A percentile compares a stretch with the other conserved stretches of the same genome.
Conservation (phyloP, 2,113 vertebrate genomes). For the Daboia siamensis region DNA sequence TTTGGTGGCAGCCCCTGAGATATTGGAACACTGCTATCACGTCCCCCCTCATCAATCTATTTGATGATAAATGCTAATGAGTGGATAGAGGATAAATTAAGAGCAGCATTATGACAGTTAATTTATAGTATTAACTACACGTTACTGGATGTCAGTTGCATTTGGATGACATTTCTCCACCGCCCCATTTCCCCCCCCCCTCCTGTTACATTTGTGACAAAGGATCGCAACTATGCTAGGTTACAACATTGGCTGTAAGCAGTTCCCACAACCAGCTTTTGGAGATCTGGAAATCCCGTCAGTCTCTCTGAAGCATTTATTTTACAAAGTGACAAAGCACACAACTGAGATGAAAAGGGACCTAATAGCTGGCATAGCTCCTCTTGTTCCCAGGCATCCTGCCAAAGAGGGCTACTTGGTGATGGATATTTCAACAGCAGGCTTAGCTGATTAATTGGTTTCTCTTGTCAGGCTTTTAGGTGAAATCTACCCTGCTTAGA, state of each 20-base stretch:
- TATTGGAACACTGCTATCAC: too few species aligned
- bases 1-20: too few species aligned
- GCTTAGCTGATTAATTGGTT: conserved; percentile 17
- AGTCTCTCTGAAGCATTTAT: conserved; percentile 35
- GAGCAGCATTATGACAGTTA: background rate
- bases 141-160: background rate
- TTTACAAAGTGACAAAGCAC: conserved; percentile 36
- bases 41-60: too few species aligned
- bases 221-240: background rate
- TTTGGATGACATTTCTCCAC: background rate
- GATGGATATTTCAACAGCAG: conserved; percentile 22
- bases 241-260: conserved; percentile 28
- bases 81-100: background rate
- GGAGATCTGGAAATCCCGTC: conserved; percentile 45
- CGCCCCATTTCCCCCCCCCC: background rate
- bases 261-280: background rate
- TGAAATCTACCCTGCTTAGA: background rate
- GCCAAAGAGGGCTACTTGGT: conserved; percentile 38
- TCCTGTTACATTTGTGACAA: conserved; percentile 47
- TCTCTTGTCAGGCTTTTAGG: conserved; percentile 32
- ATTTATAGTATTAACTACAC: background rate
- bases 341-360: conserved; percentile 53
- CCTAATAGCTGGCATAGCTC: conserved; percentile 6
- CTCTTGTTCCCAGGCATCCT: background rate
- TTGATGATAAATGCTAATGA: background rate